These are phyloP conservation scores for Drosophila pachea DNA, from an alignment of 1,140 invertebrate genomes.

Conservation along the genomic window DNA sequence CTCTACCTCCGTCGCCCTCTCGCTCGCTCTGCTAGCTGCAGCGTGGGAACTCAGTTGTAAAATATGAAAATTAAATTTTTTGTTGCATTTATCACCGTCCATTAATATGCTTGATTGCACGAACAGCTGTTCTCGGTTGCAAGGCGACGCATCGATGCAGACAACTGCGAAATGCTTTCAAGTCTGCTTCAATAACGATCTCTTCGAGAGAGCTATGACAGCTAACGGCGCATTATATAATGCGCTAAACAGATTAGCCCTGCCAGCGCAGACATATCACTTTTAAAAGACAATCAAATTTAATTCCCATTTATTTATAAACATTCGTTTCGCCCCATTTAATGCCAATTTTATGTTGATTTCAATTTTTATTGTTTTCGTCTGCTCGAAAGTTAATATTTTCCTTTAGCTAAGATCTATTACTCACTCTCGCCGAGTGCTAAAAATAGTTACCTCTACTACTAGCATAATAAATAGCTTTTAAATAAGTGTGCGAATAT, in stretches of 20 bases:
- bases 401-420: constrained; percentile 8
- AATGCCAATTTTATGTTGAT: constrained; percentile 39
- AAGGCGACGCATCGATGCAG: constrained; percentile 40
- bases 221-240: constrained; percentile 8
- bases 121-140: constrained; percentile 63
- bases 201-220: constrained; percentile 30
- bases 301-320: neutral
- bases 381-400: constrained; percentile 44
- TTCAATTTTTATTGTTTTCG: constrained; percentile 57
- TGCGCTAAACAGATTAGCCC: no score
- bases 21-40: neutral
- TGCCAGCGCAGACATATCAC: neutral
- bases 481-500: constrained; percentile 16
- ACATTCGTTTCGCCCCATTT: constrained; percentile 28
- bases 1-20: constrained; percentile 3
- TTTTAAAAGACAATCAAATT: neutral
- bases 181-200: constrained; percentile 21
- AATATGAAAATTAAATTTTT: constrained; percentile 53
- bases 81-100: constrained; percentile 63
- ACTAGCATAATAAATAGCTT: constrained; percentile 30
- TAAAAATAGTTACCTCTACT: constrained; percentile 9
- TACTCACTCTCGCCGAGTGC: constrained; percentile 7
- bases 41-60: constrained; percentile 36
- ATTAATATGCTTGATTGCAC: constrained; percentile 66
- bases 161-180: constrained; percentile 53